A percentile compares a stretch with the other conserved stretches of the same genome.
Conservation (phyloP, 2,113 vertebrate genomes). For the Peromyscus polionotus region DNA sequence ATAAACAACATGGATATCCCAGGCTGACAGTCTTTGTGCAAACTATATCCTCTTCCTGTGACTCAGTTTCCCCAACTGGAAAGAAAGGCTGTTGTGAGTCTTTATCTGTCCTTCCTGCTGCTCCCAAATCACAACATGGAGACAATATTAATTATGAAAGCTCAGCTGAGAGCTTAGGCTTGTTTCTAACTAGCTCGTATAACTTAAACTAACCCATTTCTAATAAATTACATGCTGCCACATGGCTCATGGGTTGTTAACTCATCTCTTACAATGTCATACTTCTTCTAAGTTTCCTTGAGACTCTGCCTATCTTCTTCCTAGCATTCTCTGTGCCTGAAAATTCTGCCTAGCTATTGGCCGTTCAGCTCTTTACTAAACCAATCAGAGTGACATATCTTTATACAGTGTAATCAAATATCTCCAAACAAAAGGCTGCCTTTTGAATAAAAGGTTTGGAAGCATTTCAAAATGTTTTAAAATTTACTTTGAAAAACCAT, state of each 20-base stretch:
- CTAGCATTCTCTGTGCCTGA: background rate
- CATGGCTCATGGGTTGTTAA: no score
- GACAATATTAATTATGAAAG: background rate
- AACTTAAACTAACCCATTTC: background rate
- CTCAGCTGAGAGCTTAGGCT: background rate
- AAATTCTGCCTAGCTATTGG: background rate
- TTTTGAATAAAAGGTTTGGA: slow-evolving; percentile 8
- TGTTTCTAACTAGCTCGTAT: background rate
- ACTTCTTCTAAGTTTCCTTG: no score
- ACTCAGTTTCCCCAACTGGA: background rate
- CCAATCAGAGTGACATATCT: background rate
- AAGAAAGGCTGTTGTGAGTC: background rate
- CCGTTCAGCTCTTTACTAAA: background rate
- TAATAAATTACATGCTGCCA: no score
- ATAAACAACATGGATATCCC: background rate
- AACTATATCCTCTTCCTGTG: background rate
- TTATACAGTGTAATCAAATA: background rate
- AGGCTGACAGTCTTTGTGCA: background rate
- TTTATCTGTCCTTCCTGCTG: background rate
- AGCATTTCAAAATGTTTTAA: slow-evolving; percentile 28
- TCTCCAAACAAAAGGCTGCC: background rate
- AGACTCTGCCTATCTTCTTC: no score
- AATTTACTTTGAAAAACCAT: background rate
- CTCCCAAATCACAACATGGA: background rate
- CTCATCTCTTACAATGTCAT: no score